These are phyloP conservation scores for Camponotus fellah DNA, from an alignment of 2,888 invertebrate species.

Conservation along the genomic window DNA sequence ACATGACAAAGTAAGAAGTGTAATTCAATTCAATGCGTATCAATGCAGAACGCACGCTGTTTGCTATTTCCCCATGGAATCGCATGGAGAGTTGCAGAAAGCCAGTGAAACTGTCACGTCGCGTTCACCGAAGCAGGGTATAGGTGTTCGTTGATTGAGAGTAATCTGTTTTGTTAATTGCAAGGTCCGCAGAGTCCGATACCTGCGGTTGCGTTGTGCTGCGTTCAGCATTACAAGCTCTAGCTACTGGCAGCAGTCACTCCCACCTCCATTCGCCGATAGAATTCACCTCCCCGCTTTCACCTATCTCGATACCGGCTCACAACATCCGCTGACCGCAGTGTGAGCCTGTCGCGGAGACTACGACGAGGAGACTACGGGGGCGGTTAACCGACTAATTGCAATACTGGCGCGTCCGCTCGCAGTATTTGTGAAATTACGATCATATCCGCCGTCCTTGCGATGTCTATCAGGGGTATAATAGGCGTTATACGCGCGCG, in stretches of 20 bases:
- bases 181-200: slow-evolving; percentile 83
- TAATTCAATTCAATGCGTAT: slow-evolving; percentile 12
- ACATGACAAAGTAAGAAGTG: neutral
- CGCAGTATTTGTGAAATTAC: slow-evolving; percentile 81
- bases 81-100: slow-evolving; percentile 56
- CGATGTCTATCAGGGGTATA: slow-evolving; percentile 61
- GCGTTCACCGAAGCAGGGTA: slow-evolving; percentile 57
- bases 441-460: slow-evolving; percentile 77
- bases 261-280: slow-evolving; percentile 25
- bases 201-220: slow-evolving; percentile 80
- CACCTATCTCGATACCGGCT: slow-evolving; percentile 53
- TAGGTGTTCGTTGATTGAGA: slow-evolving; percentile 83
- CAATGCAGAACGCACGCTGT: slow-evolving; percentile 23
- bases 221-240: slow-evolving; percentile 79
- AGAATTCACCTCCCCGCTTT: slow-evolving; percentile 35
- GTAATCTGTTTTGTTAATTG: slow-evolving; percentile 85
- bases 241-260: slow-evolving; percentile 36
- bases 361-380: slow-evolving; percentile 59
- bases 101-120: slow-evolving; percentile 60
- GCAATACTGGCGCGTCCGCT: slow-evolving; percentile 82
- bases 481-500: slow-evolving; percentile 40
- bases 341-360: slow-evolving; percentile 59
- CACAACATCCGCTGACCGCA: slow-evolving; percentile 64
- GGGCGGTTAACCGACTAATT: slow-evolving; percentile 84
- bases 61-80: slow-evolving; percentile 46